Evolutionary conservation across 2,888 invertebrate genomes (phyloP).

Genomic region (Cosmia pyralina): DNA sequence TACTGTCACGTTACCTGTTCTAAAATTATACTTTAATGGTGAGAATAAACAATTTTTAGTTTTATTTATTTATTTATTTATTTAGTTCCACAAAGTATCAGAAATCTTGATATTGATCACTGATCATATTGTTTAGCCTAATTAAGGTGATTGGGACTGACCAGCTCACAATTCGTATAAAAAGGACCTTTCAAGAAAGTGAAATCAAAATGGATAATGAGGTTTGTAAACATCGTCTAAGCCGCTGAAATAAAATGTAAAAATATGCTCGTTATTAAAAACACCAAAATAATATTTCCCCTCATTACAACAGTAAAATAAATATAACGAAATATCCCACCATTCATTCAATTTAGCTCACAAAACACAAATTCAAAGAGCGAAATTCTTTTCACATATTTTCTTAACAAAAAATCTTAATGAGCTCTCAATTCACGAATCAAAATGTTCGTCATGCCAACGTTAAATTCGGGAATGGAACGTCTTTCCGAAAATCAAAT

Average conservation of each 20-base stretch:
- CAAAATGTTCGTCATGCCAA: constrained; percentile 72
- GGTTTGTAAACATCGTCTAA: not conserved
- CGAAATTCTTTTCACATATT: constrained; percentile 61
- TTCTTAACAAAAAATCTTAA: constrained; percentile 64
- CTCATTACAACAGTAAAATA: constrained; percentile 29
- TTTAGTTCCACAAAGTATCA: not conserved
- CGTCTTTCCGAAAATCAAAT: constrained; percentile 78
- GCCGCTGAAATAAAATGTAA: not conserved
- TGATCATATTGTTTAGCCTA: not conserved
- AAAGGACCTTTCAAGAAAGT: not conserved
- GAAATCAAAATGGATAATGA: not conserved
- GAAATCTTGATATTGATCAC: not conserved
- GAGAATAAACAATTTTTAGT: too few relatives aligned
- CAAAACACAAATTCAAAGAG: constrained; percentile 61
- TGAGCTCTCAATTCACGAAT: constrained; percentile 71
- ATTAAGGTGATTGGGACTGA: not conserved
- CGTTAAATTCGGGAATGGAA: constrained; percentile 74
- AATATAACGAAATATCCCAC: constrained; percentile 50
- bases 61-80: too few relatives aligned
- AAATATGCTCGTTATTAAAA: not conserved
- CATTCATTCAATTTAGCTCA: constrained; percentile 55
- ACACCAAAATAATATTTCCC: not conserved
- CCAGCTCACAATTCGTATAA: not conserved
- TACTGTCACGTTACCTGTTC: too few relatives aligned
- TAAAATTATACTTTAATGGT: too few relatives aligned